Evolutionary conservation across 2,888 invertebrate genomes (phyloP).

Genomic region (Dorcus parallelipipedus): DNA sequence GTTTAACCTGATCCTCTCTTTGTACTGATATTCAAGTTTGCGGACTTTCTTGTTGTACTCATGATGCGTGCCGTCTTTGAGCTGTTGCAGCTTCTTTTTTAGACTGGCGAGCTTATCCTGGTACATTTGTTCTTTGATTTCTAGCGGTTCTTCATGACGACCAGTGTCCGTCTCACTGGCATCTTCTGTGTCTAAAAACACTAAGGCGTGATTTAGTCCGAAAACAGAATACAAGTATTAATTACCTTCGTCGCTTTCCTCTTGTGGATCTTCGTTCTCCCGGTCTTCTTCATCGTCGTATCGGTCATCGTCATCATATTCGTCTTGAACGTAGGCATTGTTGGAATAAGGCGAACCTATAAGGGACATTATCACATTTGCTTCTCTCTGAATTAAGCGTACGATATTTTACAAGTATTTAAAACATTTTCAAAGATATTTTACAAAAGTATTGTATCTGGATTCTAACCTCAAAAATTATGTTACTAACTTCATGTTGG

Average conservation of each 20-base stretch:
- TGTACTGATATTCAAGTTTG: conserved; percentile 76
- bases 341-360: conserved; percentile 67
- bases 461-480: no score
- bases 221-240: not conserved
- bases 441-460: no score
- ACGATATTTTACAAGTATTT: no score
- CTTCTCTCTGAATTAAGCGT: no score
- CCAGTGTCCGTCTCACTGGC: conserved; percentile 94
- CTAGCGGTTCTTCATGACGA: conserved; percentile 74
- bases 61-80: conserved; percentile 81
- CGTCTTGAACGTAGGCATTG: conserved; percentile 63
- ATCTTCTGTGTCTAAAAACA: conserved; percentile 80
- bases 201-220: not conserved
- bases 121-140: conserved; percentile 87
- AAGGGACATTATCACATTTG: conserved; percentile 55
- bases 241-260: conserved; percentile 59
- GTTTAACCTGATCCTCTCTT: conserved; percentile 76
- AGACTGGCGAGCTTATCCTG: conserved; percentile 86
- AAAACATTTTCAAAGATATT: no score
- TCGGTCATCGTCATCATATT: conserved; percentile 70
- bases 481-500: no score
- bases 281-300: conserved; percentile 70
- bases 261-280: conserved; percentile 60
- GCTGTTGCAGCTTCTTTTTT: conserved; percentile 84
- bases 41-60: conserved; percentile 81